Base-by-base conservation (phyloP, 2,888 invertebrate species). In the Cosmopolites sordidus region DNA sequence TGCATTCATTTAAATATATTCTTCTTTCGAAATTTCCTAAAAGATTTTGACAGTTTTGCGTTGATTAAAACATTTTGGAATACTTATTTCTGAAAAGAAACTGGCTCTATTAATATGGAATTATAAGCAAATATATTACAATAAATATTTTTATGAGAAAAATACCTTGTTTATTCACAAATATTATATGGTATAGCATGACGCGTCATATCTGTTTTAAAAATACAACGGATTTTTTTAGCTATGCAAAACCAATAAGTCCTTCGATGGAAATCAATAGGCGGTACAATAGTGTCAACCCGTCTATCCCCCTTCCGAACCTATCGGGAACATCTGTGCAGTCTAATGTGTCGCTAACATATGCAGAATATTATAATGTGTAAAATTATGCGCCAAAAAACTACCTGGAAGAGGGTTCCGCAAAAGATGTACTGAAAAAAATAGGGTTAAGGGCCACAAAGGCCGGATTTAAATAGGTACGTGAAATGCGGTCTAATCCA, bases 351-450 rank as follows among this genome's bases (percentile, higher is more conserved):
- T 33, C 33, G 33, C 33, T 58, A 56, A 46, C 63, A 62, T 66
- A 66, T 66, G 65, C 65, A 66, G 64, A 65, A 66, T 69, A 66
- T 66, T 66, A 65, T 66, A 66, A 66, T 66, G 60, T 60, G 54
- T 60, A 62, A 67, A 67, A 66, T 64, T 67, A 66, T 66, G 65
- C 64, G 59, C 54, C 38, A 48, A 58, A 57, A 55, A 54, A 55
- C 62, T 67, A 68, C 68, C 68, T 68, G 67, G 62, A 62, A 64
- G 61, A 63, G 62, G 65, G 64, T 63, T 61, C 52, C 57, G 59
- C 54, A 56, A 59, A 51, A 17, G 43, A 57, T 59, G 54, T 58
- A 55, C 60, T 54, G 60, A 62, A 62, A 64, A 53, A 48, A 57
- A 51, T 37, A 33, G 68, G 69, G 67, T 67, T 68, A 69, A 66